These are phyloP conservation scores for Hymenochirus boettgeri DNA, from an alignment of 2,113 vertebrate species.

Conservation along the genomic window DNA sequence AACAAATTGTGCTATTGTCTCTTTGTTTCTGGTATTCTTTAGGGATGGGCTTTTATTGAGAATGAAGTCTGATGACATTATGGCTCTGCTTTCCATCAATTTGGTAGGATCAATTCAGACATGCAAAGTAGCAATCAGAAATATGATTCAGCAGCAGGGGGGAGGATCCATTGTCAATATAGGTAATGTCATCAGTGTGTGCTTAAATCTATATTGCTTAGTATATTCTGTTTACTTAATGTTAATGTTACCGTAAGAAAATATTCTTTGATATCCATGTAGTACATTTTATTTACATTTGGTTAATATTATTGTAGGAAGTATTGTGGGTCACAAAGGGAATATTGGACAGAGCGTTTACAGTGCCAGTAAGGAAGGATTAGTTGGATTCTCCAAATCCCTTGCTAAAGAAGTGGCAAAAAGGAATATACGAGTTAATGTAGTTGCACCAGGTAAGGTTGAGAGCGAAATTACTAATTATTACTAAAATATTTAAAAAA, in stretches of 20 bases:
- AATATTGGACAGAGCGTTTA: conserved; percentile 83
- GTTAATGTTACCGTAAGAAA: too few species aligned
- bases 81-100: conserved; percentile 81
- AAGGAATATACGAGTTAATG: conserved; percentile 80
- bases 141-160: conserved; percentile 73
- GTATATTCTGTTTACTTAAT: too few species aligned
- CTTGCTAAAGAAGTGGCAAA: conserved; percentile 88
- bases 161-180: conserved; percentile 88
- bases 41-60: conserved; percentile 82
- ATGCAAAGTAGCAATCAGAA: conserved; percentile 74
- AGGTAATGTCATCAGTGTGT: conserved; percentile 59
- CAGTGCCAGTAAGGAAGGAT: conserved; percentile 83
- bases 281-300: too few species aligned
- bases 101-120: conserved; percentile 86
- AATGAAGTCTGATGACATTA: conserved; percentile 76
- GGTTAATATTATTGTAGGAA: conserved; percentile 64
- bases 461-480: too few species aligned
- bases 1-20: neutral
- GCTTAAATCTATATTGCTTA: too few species aligned
- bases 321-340: conserved; percentile 80
- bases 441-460: conserved; percentile 83
- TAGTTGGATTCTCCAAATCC: conserved; percentile 86
- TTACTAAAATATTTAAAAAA: too few species aligned
- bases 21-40: conserved; percentile 8
- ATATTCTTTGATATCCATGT: too few species aligned